A percentile compares a stretch with the other conserved stretches of the same genome.
Conservation (phyloP, 64 coral and sea anemone species). For the Trachythela sp. region DNA sequence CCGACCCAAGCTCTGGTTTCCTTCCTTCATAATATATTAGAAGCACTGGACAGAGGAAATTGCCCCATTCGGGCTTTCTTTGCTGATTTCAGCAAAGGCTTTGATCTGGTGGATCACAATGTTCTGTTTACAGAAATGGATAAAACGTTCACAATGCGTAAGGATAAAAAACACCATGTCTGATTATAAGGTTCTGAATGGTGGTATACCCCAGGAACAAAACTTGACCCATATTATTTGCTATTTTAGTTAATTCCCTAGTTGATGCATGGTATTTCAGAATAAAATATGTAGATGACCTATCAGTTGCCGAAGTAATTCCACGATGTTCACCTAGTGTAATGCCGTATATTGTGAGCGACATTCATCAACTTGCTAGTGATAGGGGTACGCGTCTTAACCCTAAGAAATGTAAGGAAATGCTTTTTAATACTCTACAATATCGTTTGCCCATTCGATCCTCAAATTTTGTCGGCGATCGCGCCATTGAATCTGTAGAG, state of each 20-base stretch:
- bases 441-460: neutral
- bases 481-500: constrained; percentile 16
- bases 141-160: neutral
- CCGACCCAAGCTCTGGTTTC: no score
- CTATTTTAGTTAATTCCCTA: constrained; percentile 31
- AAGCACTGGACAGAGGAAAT: no score
- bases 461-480: neutral
- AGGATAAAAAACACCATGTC: constrained; percentile 29
- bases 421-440: neutral
- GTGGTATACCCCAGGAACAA: constrained; percentile 16
- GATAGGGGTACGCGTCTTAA: neutral
- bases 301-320: neutral
- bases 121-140: no score
- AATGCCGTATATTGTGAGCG: neutral
- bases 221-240: constrained; percentile 36
- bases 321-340: constrained; percentile 17
- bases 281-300: constrained; percentile 42
- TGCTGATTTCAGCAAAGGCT: no score
- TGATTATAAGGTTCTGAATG: neutral
- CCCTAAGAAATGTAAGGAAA: constrained; percentile 3
- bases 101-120: no score
- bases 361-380: constrained; percentile 3
- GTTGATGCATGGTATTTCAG: constrained; percentile 19
- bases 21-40: no score
- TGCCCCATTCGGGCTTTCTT: no score